Conservation (phyloP, 92 coral and sea anemone species). For the Epizoanthus rinbou region DNA sequence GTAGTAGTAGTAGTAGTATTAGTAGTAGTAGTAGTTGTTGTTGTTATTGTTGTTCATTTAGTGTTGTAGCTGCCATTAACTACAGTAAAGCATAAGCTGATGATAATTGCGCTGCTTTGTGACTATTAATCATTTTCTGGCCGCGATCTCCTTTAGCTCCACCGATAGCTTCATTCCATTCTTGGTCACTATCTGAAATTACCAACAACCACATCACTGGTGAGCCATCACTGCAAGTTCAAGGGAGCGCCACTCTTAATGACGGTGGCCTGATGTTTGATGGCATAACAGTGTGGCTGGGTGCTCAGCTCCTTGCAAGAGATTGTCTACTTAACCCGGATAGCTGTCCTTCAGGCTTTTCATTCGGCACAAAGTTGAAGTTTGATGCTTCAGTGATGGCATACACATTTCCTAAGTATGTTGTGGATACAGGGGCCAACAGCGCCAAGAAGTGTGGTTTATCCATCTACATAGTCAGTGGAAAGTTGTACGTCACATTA, state of each 20-base stretch:
- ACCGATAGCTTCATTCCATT: slow-evolving; percentile 69
- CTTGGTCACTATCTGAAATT: slow-evolving; percentile 63
- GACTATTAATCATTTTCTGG: background rate
- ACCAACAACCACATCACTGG: slow-evolving; percentile 59
- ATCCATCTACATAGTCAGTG: slow-evolving; percentile 72
- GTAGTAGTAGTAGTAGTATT: too few relatives aligned
- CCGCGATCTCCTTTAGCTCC: slow-evolving; percentile 53
- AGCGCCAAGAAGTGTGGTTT: slow-evolving; percentile 78
- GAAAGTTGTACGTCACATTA: slow-evolving; percentile 71
- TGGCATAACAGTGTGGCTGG: slow-evolving; percentile 72
- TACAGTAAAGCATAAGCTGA: background rate
- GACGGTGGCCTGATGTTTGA: slow-evolving; percentile 76
- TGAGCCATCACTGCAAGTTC: slow-evolving; percentile 56
- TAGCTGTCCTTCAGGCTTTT: slow-evolving; percentile 71
- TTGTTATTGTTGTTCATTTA: background rate
- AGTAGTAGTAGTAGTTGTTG: background rate
- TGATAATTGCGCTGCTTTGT: background rate
- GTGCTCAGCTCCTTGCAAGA: slow-evolving; percentile 44
- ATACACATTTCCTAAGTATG: slow-evolving; percentile 65
- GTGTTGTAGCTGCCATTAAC: background rate
- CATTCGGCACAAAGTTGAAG: slow-evolving; percentile 78
- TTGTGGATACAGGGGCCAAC: slow-evolving; percentile 86
- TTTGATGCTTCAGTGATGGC: slow-evolving; percentile 55
- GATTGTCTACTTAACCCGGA: slow-evolving; percentile 84
- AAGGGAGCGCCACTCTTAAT: slow-evolving; percentile 48